A percentile compares a stretch with the other conserved stretches of the same genome.
These are phyloP conservation scores for Salmo trutta DNA, from an alignment of 2,797 vertebrate genomes.

Conservation along the genomic window DNA sequence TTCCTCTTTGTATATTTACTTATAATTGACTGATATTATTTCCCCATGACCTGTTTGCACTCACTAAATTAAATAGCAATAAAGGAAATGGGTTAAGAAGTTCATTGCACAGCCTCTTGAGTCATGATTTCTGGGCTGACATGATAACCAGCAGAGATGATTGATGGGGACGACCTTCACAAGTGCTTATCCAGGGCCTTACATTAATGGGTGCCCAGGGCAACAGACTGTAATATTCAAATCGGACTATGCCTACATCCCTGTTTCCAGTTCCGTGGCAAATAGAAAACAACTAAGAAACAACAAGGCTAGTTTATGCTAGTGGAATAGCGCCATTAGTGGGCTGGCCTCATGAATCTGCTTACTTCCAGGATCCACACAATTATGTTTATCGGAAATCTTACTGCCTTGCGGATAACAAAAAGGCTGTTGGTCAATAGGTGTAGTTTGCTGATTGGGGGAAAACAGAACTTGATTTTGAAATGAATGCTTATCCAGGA, in stretches of 20 bases:
- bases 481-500: not conserved
- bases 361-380: conserved; percentile 41
- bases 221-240: conserved; percentile 39
- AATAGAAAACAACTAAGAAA: too few species aligned
- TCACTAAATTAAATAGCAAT: conserved; percentile 41
- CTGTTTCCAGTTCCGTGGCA: too few species aligned
- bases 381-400: conserved; percentile 48
- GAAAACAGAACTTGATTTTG: conserved; percentile 11
- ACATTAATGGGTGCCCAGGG: conserved; percentile 49
- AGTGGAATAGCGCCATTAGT: conserved; percentile 45
- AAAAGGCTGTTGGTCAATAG: not conserved
- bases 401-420: conserved; percentile 24
- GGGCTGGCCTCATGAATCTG: conserved; percentile 33
- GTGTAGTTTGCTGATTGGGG: not conserved
- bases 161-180: conserved; percentile 67
- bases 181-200: conserved; percentile 51
- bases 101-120: conserved; percentile 42
- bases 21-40: conserved; percentile 28
- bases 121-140: conserved; percentile 56
- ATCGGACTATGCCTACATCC: conserved; percentile 9
- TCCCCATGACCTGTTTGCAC: conserved; percentile 32
- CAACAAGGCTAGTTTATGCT: too few species aligned
- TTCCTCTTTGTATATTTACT: not conserved
- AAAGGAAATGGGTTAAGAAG: conserved; percentile 44
- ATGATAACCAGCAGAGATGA: conserved; percentile 63